Base-by-base conservation (phyloP, 2,888 invertebrate species). In the Sarcophaga caerulescens region DNA sequence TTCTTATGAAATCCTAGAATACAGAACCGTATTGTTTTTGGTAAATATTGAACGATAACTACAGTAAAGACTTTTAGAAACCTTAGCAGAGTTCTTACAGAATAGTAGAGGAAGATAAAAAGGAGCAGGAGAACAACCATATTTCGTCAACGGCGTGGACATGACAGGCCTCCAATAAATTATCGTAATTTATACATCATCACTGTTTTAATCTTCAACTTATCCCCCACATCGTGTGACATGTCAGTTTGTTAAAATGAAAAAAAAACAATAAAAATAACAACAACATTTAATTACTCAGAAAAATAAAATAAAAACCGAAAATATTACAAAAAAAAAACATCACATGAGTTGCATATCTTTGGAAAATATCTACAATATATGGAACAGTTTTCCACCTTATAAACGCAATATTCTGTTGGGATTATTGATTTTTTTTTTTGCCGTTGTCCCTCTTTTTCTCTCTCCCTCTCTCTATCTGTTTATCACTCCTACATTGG, bases 261-360 rank as follows among this genome's bases (percentile, higher is more conserved):
- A 71, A 66, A 71, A 66, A 63, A 4, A 44, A 11, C 3, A n/a
- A 44, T 44, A 66, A 68, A 1, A 66, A 57, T 17, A 59, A 71
- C 25, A 71, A 59, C 70, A 71, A 19, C 57, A 57, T 71, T 71
- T 59, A 59, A 59, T 57, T 71, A 71, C 70, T 71, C 70, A 35
- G 35, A 35, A 35, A 52, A 52, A 14, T 52, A 17, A 52, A 12
- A 52, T 52, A 14, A 52, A 52, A 52, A 35, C 60, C 10, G 21
- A 8, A 71, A 71, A n/a, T 5, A 1, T 2, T 0, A 8, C 44
- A 19, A 10, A 45, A 12, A 11, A 45, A 60, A 59, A 59, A 44
- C 14, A n/a, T n/a, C n/a, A 44, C 4, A 19, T 35, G 19, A 17
- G 19, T 68, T 21, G 21, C 59, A 60, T 69, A 69, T 45, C 23